These are phyloP conservation scores for Tinea trinotella DNA, from an alignment of 2,888 invertebrate species.

Conservation along the genomic window DNA sequence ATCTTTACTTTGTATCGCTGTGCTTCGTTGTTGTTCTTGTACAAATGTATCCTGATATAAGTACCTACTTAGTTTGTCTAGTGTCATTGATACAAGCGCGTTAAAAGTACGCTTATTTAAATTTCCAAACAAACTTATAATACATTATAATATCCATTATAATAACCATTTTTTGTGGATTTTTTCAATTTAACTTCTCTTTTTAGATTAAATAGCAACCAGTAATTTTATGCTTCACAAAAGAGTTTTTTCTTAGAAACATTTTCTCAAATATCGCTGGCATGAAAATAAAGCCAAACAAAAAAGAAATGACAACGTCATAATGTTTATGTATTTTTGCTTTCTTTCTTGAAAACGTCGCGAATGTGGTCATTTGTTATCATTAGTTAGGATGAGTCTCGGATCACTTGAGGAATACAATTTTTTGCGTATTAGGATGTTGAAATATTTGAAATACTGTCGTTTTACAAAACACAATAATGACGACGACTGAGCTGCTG, in stretches of 20 bases:
- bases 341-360: constrained; percentile 3
- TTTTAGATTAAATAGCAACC: not conserved
- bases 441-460: not conserved
- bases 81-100: no score
- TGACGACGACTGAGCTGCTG: no score
- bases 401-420: not conserved
- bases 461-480: no score
- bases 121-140: no score
- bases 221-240: not conserved
- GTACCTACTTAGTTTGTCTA: no score
- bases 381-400: constrained; percentile 1
- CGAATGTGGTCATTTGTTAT: constrained; percentile 10
- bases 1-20: no score
- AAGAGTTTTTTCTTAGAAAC: not conserved
- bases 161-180: no score
- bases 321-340: constrained; percentile 7
- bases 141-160: no score
- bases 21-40: no score
- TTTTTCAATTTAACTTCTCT: no score
- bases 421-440: not conserved
- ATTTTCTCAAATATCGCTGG: not conserved
- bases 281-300: not conserved
- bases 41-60: no score
- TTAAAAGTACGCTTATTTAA: no score
- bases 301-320: constrained; percentile 6